Evolutionary conservation across 2,888 invertebrate genomes (phyloP), one percentile per base, ranked within the genome.

Genomic region (Drosophila meridiana): DNA sequence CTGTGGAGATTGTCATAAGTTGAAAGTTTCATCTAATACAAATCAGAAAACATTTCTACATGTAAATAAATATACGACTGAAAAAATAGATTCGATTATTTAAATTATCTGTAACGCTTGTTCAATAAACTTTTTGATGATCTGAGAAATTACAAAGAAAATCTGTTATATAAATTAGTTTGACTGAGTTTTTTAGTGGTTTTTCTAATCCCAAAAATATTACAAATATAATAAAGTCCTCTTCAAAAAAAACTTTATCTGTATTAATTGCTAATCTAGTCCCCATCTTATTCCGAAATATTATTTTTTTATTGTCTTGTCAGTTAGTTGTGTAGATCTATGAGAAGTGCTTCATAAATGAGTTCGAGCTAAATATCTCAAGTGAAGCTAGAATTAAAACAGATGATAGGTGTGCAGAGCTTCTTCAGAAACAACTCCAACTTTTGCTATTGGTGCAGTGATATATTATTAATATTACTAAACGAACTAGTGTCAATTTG

Each of bases 291-390:
- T 5, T 42, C 7, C n/a, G 8, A n/a, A 8, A n/a, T 6, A 42
- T n/a, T 42, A 14, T 3, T 20, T 8, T 20, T 43, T n/a, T n/a
- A 45, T 47, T 48, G 7, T 48, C 30, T 7, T 30, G 32, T 67
- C 52, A 32, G 40, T 59, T 59, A 43, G 40, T 50, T 50, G n/a
- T 32, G 28, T 14, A 14, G 9, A 30, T 40, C 40, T n/a, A 11
- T 30, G 30, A 20, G 36, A 30, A 66, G 52, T 69, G 69, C 32
- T 40, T 6, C 4, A 30, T 8, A 56, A 9, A 57, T 67, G 47
- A 11, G 11, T 40, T 47, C 0, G n/a, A 68, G 20, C 34, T 34
- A 34, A 52, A 20, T n/a, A 48, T 50, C 9, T 32, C 32, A 32
- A 11, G 50, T 50, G 32, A 50, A 2, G 50, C 9, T 26, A 13